A percentile compares a stretch with the other conserved stretches of the same genome.
Conservation (phyloP, 1,140 invertebrate species). For the Chymomyza costata region DNA sequence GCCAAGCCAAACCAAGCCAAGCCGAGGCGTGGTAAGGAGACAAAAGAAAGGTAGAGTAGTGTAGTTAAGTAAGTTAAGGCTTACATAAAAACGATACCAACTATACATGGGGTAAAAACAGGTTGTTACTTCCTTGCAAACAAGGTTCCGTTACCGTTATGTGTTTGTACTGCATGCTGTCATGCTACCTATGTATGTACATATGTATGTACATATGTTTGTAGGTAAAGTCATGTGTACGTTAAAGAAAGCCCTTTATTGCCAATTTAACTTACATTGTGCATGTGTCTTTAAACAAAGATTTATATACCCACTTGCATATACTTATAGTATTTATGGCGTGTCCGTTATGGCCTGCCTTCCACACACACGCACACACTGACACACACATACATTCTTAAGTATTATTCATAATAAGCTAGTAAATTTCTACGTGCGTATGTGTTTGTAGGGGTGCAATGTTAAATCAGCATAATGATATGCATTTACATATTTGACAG, state of each 20-base stretch:
- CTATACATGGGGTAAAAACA: constrained; percentile 67
- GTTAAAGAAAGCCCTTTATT: constrained; percentile 70
- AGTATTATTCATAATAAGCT: no score
- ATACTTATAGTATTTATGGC: constrained; percentile 20
- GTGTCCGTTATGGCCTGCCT: constrained; percentile 61
- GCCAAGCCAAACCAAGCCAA: constrained; percentile 13
- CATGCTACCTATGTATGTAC: constrained; percentile 43
- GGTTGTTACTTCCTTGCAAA: constrained; percentile 72
- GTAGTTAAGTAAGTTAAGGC: no score
- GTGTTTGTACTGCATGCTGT: no score
- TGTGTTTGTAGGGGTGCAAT: constrained; percentile 45
- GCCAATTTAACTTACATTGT: constrained; percentile 72
- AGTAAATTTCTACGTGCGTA: no score
- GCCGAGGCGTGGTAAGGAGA: no score
- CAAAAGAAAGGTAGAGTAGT: no score
- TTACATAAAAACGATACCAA: constrained; percentile 44
- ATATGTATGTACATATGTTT: constrained; percentile 23
- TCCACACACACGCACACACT: constrained; percentile 19
- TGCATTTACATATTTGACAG: constrained; percentile 67
- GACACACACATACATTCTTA: no score
- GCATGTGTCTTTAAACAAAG: constrained; percentile 72
- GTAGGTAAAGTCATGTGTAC: no score
- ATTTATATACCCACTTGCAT: constrained; percentile 71
- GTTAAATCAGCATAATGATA: constrained; percentile 72
- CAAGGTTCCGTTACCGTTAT: constrained; percentile 71